Conservation (phyloP, 2,888 invertebrate species). For the Caenorhabditis japonica region DNA sequence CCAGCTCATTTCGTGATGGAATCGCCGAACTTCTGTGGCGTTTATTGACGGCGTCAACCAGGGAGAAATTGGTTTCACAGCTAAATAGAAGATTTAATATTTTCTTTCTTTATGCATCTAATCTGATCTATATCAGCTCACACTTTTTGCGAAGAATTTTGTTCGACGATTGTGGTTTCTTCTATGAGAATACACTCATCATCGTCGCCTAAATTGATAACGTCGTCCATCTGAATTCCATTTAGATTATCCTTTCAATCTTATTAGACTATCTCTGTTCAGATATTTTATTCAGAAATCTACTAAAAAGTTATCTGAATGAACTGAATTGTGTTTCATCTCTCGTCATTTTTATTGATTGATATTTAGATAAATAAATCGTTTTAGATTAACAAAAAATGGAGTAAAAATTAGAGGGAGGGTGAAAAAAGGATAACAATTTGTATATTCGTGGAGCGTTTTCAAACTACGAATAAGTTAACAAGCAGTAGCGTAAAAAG, state of each 20-base stretch:
- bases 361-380: no score
- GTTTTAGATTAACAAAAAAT: no score
- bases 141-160: conserved; percentile 5
- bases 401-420: no score
- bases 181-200: conserved; percentile 45
- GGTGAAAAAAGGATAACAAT: not conserved
- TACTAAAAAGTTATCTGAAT: no score
- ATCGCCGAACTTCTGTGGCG: conserved; percentile 15
- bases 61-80: conserved; percentile 11
- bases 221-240: conserved; percentile 25
- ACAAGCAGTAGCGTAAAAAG: not conserved
- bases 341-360: no score
- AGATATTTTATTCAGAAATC: no score
- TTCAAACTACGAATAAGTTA: conserved; percentile 6
- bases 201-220: conserved; percentile 28
- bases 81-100: conserved; percentile 4
- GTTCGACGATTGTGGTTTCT: conserved; percentile 24
- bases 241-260: no score
- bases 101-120: not conserved
- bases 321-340: not conserved
- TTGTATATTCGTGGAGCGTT: not conserved
- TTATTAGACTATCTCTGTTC: no score
- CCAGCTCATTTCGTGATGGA: not conserved
- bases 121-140: not conserved
- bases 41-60: conserved; percentile 20